Conservation (phyloP, 1,140 invertebrate species). For the Pararge aegeria region DNA sequence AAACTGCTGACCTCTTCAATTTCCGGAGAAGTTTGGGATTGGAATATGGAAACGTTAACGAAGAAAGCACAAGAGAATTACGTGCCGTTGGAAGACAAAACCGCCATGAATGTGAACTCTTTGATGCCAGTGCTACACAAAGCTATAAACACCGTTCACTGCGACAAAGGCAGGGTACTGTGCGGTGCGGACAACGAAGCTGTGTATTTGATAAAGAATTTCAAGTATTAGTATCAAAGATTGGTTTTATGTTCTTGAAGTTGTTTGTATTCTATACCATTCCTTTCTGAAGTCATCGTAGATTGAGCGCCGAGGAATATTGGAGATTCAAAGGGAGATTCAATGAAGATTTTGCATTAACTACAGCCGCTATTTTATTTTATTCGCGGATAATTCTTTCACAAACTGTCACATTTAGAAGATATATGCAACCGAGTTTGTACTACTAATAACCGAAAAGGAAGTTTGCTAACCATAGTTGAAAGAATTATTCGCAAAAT, state of each 20-base stretch:
- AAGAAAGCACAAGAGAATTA: slow-evolving; percentile 76
- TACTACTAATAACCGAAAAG: too few species aligned
- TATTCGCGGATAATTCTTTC: too few species aligned
- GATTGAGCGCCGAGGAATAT: too few species aligned
- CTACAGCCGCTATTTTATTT: too few species aligned
- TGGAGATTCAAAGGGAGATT: too few species aligned
- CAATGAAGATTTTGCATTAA: too few species aligned
- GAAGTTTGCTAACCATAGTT: too few species aligned
- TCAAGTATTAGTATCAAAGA: slow-evolving; percentile 59
- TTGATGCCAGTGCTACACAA: slow-evolving; percentile 86
- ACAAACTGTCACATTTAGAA: too few species aligned
- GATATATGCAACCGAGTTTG: too few species aligned
- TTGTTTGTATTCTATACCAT: neutral
- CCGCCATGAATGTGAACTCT: slow-evolving; percentile 85
- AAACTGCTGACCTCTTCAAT: slow-evolving; percentile 90
- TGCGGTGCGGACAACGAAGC: slow-evolving; percentile 93
- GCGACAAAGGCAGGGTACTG: slow-evolving; percentile 85
- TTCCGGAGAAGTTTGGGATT: slow-evolving; percentile 92
- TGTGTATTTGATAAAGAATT: slow-evolving; percentile 86
- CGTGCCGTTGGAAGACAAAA: slow-evolving; percentile 83
- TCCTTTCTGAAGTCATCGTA: neutral
- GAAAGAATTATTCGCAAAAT: too few species aligned
- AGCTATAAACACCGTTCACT: slow-evolving; percentile 89
- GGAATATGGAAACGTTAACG: slow-evolving; percentile 82
- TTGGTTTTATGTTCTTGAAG: neutral